phyloP scores from a whole-genome alignment of 2,888 invertebrate genomes.

The Odontocerum albicorne region DNA sequence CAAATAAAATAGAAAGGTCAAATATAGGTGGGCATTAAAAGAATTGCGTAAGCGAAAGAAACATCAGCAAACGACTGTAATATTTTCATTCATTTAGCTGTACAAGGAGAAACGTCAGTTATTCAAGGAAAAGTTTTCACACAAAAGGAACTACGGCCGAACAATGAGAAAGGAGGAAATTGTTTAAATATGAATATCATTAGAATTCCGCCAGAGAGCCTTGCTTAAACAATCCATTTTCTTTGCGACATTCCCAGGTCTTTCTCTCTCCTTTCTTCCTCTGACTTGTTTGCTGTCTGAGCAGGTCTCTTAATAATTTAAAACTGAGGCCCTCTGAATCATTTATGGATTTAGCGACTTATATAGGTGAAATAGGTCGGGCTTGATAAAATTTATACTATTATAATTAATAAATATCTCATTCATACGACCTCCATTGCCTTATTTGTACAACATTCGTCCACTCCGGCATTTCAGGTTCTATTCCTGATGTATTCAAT shows the following conservation, averaged over 20 bases:
- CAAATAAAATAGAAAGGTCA: neutral
- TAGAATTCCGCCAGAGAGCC: conserved; percentile 23
- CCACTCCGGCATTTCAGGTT: too few species aligned
- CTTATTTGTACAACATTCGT: too few species aligned
- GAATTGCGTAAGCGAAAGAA: neutral
- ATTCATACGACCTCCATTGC: too few species aligned
- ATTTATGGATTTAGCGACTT: neutral
- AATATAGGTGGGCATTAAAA: neutral
- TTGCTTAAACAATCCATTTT: conserved; percentile 31
- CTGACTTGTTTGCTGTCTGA: conserved; percentile 14
- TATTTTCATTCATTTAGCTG: too few species aligned
- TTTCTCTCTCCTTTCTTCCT: neutral
- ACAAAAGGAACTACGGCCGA: conserved; percentile 23
- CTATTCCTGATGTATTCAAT: too few species aligned
- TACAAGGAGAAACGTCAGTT: too few species aligned
- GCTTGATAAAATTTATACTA: too few species aligned
- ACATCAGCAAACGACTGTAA: neutral
- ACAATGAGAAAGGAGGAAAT: conserved; percentile 22
- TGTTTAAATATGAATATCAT: conserved; percentile 36
- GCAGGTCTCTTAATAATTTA: conserved; percentile 27
- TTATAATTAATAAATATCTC: too few species aligned
- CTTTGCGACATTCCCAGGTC: conserved; percentile 18
- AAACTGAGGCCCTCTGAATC: conserved; percentile 4
- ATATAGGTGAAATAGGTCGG: too few species aligned
- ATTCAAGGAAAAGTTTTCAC: too few species aligned